A percentile compares a stretch with the other conserved stretches of the same genome.
Conservation (phyloP, 2,888 invertebrate species). For the Philhelius pedissequus region DNA sequence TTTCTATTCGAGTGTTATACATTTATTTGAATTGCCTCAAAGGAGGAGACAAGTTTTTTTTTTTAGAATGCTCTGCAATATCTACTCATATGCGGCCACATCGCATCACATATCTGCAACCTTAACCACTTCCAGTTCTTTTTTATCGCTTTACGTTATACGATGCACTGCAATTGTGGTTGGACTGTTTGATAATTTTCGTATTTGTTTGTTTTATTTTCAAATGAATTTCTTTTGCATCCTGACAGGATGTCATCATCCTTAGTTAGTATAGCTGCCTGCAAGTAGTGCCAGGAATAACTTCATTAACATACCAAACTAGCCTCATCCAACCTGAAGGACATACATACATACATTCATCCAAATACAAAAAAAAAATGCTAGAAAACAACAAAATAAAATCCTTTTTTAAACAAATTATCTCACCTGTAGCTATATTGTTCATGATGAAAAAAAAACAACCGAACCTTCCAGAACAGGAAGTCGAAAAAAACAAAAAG, state of each 20-base stretch:
- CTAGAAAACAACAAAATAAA: background rate
- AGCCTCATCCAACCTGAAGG: background rate
- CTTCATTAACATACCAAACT: slow-evolving; percentile 22
- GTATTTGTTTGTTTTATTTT: background rate
- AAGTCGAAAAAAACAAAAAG: background rate
- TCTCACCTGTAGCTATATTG: slow-evolving; percentile 49
- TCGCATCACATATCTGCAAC: slow-evolving; percentile 9
- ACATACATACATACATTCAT: slow-evolving; percentile 15
- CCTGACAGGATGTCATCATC: background rate
- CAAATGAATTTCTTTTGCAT: background rate
- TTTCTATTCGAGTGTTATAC: background rate
- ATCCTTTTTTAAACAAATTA: slow-evolving; percentile 8
- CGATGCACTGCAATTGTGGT: background rate
- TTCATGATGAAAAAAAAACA: background rate
- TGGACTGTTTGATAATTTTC: background rate
- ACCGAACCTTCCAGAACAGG: background rate
- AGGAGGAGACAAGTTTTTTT: slow-evolving; percentile 1
- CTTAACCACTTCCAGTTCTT: background rate
- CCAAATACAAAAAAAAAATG: slow-evolving; percentile 13
- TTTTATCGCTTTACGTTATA: background rate
- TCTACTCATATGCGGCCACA: background rate
- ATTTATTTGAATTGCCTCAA: slow-evolving; percentile 45
- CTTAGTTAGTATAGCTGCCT: background rate
- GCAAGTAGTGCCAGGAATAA: slow-evolving; percentile 6
- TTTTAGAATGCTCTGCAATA: background rate